A percentile compares a stretch with the other conserved stretches of the same genome.
Evolutionary conservation across 2,113 vertebrate species (phyloP).

Genomic region (Peromyscus maniculatus): DNA sequence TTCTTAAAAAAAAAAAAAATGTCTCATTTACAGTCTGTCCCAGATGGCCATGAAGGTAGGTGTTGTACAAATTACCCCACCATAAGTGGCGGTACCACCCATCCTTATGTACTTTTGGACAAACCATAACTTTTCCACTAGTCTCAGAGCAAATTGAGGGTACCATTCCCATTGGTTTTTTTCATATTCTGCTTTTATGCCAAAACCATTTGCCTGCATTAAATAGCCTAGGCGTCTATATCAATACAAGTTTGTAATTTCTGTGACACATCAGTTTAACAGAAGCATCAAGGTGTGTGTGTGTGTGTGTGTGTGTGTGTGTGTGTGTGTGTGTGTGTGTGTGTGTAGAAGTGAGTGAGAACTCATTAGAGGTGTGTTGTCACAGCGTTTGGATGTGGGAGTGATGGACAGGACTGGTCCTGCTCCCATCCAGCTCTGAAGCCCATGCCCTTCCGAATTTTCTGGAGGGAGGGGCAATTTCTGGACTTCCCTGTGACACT

Average conservation of each 20-base stretch:
- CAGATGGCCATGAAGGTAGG: accelerated
- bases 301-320: not conserved
- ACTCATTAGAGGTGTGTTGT: not conserved
- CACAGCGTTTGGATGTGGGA: not conserved
- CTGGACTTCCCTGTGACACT: not conserved
- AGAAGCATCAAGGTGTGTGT: not conserved
- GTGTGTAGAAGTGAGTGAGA: not conserved
- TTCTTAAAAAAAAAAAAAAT: not conserved
- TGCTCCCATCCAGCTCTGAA: not conserved
- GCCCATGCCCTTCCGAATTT: not conserved
- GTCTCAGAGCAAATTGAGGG: not conserved
- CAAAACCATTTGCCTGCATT: not conserved
- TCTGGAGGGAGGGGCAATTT: not conserved
- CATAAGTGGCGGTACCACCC: not conserved
- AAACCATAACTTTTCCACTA: not conserved
- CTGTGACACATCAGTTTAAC: not conserved
- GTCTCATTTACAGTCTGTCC: not conserved
- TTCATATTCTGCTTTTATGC: not conserved
- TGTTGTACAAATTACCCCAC: not conserved
- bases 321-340: not conserved
- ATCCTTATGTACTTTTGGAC: not conserved
- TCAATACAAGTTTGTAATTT: not conserved
- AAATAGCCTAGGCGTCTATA: not conserved
- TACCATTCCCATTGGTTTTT: not conserved
- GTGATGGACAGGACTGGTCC: not conserved